Base-by-base conservation (phyloP, 2,888 invertebrate species). In the Polymixis lichenea region DNA sequence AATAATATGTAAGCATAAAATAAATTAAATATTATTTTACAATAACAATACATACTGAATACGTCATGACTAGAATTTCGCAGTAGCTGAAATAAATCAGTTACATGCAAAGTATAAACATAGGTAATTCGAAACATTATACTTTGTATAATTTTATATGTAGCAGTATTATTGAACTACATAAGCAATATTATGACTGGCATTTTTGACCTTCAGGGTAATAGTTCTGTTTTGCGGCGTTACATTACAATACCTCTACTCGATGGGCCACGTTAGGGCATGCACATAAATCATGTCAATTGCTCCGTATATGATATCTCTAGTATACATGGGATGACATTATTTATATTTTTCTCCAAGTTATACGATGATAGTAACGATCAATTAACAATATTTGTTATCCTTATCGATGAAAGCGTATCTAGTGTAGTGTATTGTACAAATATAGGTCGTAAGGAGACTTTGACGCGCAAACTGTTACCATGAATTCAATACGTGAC, bases 11-110 rank as follows among this genome's bases (percentile, higher is more conserved):
- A 72, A 76, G 67, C 38, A 74, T 74, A 62, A 69, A 58, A 67
- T 78, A 66, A 75, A 72, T 70, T n/a, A 65, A 62, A 72, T 75
- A 82, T 73, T 69, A 62, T 56, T 75, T 66, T 70, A 77, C 71
- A 75, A 70, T 73, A 80, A 80, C 75, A 75, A 61, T n/a, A 51
- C 17, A 67, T 17, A 13, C 43, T 62, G 58, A 56, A 65, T 28
- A 56, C 61, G 22, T 46, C 22, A 65, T 62, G 66, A 49, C 51
- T 72, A 71, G 67, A 78, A 85, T 78, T 72, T 81, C 67, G 38
- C 67, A 71, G 65, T 66, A 25, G 55, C 55, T 71, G 72, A 76
- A 85, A 73, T 75, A 19, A 49, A 61, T 71, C 53, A 61, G n/a
- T 55, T 46, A 25, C 28, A 51, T 13, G 60, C 51, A 58, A 62